These are phyloP conservation scores for Eupithecia insigniata DNA, from an alignment of 2,888 invertebrate genomes.

Conservation along the genomic window DNA sequence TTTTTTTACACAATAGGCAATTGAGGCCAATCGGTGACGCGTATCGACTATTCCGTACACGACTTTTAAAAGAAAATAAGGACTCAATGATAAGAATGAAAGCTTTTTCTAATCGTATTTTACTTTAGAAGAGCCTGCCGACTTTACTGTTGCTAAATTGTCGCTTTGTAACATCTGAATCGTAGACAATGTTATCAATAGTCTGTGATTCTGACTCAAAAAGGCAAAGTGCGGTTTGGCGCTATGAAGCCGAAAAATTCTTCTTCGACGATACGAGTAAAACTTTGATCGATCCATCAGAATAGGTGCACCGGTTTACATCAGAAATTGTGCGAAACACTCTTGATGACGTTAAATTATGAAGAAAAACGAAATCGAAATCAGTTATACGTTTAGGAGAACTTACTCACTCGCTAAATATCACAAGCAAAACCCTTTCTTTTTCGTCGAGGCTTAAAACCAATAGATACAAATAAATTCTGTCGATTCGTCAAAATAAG, in stretches of 20 bases:
- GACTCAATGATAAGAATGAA: constrained; percentile 14
- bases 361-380: too few species aligned
- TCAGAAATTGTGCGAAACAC: not conserved
- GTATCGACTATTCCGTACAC: constrained; percentile 35
- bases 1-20: constrained; percentile 43
- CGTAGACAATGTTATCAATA: not conserved
- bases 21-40: constrained; percentile 33
- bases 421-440: too few species aligned
- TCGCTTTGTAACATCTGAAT: not conserved
- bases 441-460: too few species aligned
- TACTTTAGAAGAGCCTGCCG: not conserved
- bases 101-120: not conserved
- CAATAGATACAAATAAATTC: too few species aligned
- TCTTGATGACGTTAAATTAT: too few species aligned
- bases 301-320: not conserved
- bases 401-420: too few species aligned
- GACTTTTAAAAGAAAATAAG: constrained; percentile 34
- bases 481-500: too few species aligned
- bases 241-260: not conserved
- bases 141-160: not conserved
- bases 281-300: not conserved
- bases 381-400: too few species aligned
- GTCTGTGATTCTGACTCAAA: not conserved
- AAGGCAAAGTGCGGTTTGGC: not conserved
- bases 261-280: not conserved